A percentile compares a stretch with the other conserved stretches of the same genome.
phyloP scores from a whole-genome alignment of 2,888 invertebrate genomes.

The Metopia argyrocephala region DNA sequence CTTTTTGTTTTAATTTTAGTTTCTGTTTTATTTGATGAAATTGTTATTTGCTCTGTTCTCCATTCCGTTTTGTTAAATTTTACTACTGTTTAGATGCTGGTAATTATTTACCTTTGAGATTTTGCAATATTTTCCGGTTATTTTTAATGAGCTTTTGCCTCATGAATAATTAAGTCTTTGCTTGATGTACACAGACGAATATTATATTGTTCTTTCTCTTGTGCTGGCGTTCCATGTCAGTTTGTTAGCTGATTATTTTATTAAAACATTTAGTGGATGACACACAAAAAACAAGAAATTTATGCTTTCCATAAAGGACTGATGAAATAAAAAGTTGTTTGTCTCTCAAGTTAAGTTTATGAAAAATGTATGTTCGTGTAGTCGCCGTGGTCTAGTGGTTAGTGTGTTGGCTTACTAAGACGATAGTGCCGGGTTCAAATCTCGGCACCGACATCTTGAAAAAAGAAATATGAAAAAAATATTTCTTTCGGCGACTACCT shows the following conservation, averaged over 20 bases:
- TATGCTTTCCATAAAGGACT: too few relatives aligned
- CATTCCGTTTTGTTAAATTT: not conserved
- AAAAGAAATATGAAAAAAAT: too few relatives aligned
- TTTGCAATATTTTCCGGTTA: constrained; percentile 38
- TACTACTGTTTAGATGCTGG: constrained; percentile 1
- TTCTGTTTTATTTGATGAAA: constrained; percentile 23
- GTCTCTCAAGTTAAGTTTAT: too few relatives aligned
- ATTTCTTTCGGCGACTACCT: too few relatives aligned
- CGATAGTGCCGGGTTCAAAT: too few relatives aligned
- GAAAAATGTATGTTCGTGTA: too few relatives aligned
- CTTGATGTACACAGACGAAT: constrained; percentile 29
- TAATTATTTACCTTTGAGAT: constrained; percentile 49
- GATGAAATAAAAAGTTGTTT: too few relatives aligned
- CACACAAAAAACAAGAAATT: too few relatives aligned
- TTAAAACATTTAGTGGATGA: constrained; percentile 12
- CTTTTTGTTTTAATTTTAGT: not conserved
- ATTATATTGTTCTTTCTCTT: constrained; percentile 12
- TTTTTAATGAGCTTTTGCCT: constrained; percentile 57
- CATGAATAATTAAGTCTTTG: constrained; percentile 53
- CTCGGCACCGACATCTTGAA: too few relatives aligned
- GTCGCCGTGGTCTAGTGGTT: too few relatives aligned
- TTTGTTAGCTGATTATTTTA: constrained; percentile 7
- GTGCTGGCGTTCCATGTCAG: not conserved
- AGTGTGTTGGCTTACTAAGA: too few relatives aligned
- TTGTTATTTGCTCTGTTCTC: constrained; percentile 25